A percentile compares a stretch with the other conserved stretches of the same genome.
Evolutionary conservation across 2,888 invertebrate species (phyloP).

Genomic region (Pristionchus mayeri): DNA sequence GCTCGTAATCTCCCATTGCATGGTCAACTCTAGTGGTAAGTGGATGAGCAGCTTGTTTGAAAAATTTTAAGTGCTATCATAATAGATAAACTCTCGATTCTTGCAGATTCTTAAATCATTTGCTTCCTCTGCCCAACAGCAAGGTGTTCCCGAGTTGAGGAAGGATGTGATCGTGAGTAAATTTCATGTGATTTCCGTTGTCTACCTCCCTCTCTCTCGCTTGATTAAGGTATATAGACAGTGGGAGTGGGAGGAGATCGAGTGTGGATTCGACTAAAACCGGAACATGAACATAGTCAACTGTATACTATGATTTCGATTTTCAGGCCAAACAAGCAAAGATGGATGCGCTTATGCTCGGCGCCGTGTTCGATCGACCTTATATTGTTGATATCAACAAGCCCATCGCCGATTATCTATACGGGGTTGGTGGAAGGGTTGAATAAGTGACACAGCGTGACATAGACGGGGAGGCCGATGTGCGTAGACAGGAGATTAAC

Average conservation of each 20-base stretch:
- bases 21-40: too few species aligned
- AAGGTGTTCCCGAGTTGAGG: background rate
- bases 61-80: background rate
- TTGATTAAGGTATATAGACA: background rate
- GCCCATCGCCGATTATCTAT: background rate
- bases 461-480: too few species aligned
- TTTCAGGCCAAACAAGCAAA: background rate
- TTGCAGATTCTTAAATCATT: background rate
- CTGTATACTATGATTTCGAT: background rate
- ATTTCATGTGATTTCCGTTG: background rate
- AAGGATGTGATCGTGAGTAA: background rate
- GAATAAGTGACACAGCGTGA: too few species aligned
- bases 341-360: background rate
- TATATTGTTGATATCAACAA: constrained; percentile 13
- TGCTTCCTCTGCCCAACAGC: background rate
- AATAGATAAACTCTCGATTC: too few species aligned
- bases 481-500: too few species aligned
- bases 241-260: background rate
- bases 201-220: background rate
- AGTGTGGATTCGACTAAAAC: too few species aligned
- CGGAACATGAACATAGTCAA: too few species aligned
- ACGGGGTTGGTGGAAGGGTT: constrained; percentile 2
- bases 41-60: too few species aligned
- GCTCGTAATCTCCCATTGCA: too few species aligned
- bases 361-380: constrained; percentile 7